Percentiles rank a stretch among this genome's conserved stretches.
Evolutionary conservation across 1,140 invertebrate species (phyloP).

Genomic region (Stegodyphus mimosarum): DNA sequence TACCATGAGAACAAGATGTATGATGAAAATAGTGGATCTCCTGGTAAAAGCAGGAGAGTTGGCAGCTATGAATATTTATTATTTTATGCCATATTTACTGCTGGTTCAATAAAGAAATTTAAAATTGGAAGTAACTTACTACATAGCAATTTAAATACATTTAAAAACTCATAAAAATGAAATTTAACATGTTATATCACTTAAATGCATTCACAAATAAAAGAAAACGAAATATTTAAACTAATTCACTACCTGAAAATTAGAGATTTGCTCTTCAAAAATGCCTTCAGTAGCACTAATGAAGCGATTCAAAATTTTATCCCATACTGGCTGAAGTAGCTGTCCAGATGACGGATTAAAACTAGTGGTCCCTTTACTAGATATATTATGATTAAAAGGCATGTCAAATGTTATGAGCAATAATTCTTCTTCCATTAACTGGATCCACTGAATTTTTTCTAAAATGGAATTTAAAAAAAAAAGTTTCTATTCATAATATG

Average conservation of each 20-base stretch:
- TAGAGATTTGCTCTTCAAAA: constrained; percentile 20
- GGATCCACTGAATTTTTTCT: constrained; percentile 33
- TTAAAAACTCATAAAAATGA: too few relatives aligned
- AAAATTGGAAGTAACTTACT: too few relatives aligned
- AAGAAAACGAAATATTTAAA: neutral
- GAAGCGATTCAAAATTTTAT: constrained; percentile 33
- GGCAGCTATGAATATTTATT: too few relatives aligned
- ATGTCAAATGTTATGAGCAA: constrained; percentile 16
- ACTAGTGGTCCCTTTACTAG: neutral
- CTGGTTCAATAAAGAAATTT: too few relatives aligned
- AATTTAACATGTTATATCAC: too few relatives aligned
- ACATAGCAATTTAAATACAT: too few relatives aligned
- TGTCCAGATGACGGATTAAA: neutral
- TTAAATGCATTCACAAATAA: neutral
- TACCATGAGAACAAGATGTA: too few relatives aligned
- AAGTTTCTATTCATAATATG: too few relatives aligned
- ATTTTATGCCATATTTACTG: too few relatives aligned
- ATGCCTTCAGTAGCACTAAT: constrained; percentile 25
- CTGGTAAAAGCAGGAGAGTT: too few relatives aligned
- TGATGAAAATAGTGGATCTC: too few relatives aligned
- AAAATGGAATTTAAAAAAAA: neutral
- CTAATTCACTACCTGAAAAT: constrained; percentile 12
- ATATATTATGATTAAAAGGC: neutral
- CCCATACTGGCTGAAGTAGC: constrained; percentile 3
- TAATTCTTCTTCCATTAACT: constrained; percentile 12